These are phyloP conservation scores for Bombycilla garrulus DNA, from an alignment of 2,113 vertebrate genomes.

Conservation along the genomic window DNA sequence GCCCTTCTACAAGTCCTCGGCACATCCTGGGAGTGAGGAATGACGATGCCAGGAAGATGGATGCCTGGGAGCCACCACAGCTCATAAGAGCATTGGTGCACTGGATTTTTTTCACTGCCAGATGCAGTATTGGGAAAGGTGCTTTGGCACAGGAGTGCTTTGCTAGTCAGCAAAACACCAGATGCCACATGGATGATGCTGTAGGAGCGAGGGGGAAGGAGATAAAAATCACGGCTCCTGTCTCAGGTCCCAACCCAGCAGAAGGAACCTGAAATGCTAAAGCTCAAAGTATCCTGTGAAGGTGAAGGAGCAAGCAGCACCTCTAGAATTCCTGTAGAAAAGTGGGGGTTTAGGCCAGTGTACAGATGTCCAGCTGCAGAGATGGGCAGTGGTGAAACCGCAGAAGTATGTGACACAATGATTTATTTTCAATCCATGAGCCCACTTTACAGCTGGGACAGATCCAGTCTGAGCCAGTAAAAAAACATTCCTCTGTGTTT, in stretches of 20 bases:
- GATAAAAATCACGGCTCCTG: neutral
- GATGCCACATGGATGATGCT: fast-evolving
- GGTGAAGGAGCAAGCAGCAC: neutral
- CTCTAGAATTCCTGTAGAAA: neutral
- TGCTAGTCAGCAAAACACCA: fast-evolving
- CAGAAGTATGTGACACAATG: neutral
- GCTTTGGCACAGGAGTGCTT: neutral
- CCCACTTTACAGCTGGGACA: neutral
- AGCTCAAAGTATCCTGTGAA: fast-evolving
- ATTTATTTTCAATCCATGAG: neutral
- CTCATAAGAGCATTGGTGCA: fast-evolving
- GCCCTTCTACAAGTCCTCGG: neutral
- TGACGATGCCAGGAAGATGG: neutral
- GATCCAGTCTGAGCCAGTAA: neutral
- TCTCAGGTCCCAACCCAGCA: neutral
- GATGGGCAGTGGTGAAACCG: neutral
- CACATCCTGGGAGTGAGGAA: neutral
- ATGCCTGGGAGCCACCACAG: neutral
- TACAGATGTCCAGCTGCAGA: neutral
- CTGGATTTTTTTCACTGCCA: neutral
- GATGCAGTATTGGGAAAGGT: neutral
- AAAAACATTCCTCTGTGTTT: neutral
- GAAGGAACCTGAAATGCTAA: neutral
- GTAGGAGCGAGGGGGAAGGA: neutral
- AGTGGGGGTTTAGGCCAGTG: fast-evolving